A percentile compares a stretch with the other conserved stretches of the same genome.
Conservation (phyloP, 2,888 invertebrate species). For the Sphaerophoria rueppellii region DNA sequence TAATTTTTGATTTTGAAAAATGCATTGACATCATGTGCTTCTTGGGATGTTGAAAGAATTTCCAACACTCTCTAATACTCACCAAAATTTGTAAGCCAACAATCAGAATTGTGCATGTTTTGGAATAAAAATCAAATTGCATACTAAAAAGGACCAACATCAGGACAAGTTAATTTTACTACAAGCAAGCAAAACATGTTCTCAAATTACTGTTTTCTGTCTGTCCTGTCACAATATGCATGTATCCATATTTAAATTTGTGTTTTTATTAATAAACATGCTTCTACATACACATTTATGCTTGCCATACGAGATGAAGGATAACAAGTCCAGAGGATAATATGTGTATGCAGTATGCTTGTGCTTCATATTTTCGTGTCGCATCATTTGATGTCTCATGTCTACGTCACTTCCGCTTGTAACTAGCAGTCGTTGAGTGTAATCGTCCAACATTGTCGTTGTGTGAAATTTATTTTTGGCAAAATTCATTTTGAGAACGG, state of each 20-base stretch:
- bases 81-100: too few species aligned
- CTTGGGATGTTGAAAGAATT: too few species aligned
- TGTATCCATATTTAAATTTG: constrained; percentile 25
- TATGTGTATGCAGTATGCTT: too few species aligned
- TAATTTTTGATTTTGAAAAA: too few species aligned
- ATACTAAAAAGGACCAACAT: too few species aligned
- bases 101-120: too few species aligned
- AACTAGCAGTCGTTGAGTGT: not conserved
- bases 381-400: constrained; percentile 57
- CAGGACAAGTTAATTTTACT: constrained; percentile 40
- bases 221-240: not conserved
- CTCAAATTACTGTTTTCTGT: constrained; percentile 41
- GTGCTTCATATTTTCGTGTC: constrained; percentile 46
- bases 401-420: not conserved
- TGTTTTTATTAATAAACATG: constrained; percentile 25
- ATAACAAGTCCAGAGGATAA: constrained; percentile 2
- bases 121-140: too few species aligned
- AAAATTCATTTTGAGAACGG: constrained; percentile 27
- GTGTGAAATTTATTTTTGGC: constrained; percentile 50
- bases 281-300: not conserved
- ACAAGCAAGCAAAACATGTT: constrained; percentile 44
- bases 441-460: not conserved
- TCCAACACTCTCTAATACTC: too few species aligned
- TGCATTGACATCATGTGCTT: too few species aligned
- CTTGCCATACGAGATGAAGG: constrained; percentile 2